Percentiles rank a stretch among this genome's conserved stretches.
These are phyloP conservation scores for Aethina tumida DNA, from an alignment of 1,140 invertebrate species.

Conservation along the genomic window DNA sequence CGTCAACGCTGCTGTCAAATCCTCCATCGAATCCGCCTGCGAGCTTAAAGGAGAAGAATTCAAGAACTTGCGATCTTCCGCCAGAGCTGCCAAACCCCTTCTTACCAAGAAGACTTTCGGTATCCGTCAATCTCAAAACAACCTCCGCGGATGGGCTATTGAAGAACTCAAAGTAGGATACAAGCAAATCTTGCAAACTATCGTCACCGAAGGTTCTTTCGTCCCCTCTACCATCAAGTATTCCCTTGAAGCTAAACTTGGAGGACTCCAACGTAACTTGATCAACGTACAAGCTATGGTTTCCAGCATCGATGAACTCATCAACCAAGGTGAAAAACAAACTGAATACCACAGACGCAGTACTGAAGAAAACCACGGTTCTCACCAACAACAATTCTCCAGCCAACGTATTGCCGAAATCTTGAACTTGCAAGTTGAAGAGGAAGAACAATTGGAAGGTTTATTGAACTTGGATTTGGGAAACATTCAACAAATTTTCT, in stretches of 20 bases:
- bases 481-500: constrained; percentile 8
- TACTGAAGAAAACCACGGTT: constrained; percentile 16
- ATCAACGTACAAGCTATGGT: constrained; percentile 28
- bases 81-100: constrained; percentile 40
- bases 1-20: constrained; percentile 49
- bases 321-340: constrained; percentile 29
- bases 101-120: constrained; percentile 42
- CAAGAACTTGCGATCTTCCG: constrained; percentile 40
- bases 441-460: constrained; percentile 44
- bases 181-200: constrained; percentile 32
- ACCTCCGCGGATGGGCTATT: constrained; percentile 32
- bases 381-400: constrained; percentile 10
- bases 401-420: constrained; percentile 43
- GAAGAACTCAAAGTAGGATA: constrained; percentile 37
- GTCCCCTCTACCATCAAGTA: constrained; percentile 40
- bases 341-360: too few relatives aligned
- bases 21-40: constrained; percentile 40
- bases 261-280: constrained; percentile 28
- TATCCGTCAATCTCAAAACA: constrained; percentile 39
- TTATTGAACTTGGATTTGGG: constrained; percentile 25
- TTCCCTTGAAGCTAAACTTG: constrained; percentile 31
- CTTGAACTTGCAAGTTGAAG: constrained; percentile 42
- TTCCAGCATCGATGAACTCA: constrained; percentile 41
- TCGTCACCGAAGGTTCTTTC: constrained; percentile 45
- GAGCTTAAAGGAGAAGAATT: constrained; percentile 32